These are phyloP conservation scores for Cantharis rustica DNA, from an alignment of 2,888 invertebrate species.

Conservation along the genomic window DNA sequence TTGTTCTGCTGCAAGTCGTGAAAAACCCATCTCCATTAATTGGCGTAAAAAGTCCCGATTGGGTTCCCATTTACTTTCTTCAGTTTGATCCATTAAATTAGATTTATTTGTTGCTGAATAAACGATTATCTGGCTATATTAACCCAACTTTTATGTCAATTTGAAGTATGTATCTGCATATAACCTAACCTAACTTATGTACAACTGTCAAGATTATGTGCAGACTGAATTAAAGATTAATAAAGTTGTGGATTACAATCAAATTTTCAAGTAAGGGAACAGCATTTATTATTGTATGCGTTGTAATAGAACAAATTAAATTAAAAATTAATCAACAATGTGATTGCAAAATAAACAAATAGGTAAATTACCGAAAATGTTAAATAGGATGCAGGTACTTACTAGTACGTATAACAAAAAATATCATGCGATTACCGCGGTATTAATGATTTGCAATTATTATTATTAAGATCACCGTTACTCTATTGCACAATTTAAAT, in stretches of 20 bases:
- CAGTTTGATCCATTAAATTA: constrained; percentile 29
- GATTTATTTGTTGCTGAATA: neutral
- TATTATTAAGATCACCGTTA: neutral
- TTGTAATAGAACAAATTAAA: neutral
- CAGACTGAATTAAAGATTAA: neutral
- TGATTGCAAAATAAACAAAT: neutral
- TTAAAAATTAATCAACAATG: neutral
- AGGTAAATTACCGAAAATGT: neutral
- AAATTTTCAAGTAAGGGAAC: neutral
- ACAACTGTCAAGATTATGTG: neutral
- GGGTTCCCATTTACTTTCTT: constrained; percentile 42
- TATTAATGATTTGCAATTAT: neutral
- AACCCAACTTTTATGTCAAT: neutral
- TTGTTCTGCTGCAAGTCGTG: constrained; percentile 53
- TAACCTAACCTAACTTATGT: neutral
- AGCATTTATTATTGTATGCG: neutral
- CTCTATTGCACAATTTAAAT: neutral
- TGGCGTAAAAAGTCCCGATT: constrained; percentile 52
- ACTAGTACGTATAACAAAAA: neutral
- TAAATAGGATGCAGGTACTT: neutral
- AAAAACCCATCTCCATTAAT: constrained; percentile 56
- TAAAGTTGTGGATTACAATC: neutral
- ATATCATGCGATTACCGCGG: neutral
- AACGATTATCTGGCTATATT: neutral
- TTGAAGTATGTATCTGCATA: neutral